A percentile compares a stretch with the other conserved stretches of the same genome.
phyloP scores from a whole-genome alignment of 2,797 vertebrate genomes.

The Yasuhikotakia modesta region DNA sequence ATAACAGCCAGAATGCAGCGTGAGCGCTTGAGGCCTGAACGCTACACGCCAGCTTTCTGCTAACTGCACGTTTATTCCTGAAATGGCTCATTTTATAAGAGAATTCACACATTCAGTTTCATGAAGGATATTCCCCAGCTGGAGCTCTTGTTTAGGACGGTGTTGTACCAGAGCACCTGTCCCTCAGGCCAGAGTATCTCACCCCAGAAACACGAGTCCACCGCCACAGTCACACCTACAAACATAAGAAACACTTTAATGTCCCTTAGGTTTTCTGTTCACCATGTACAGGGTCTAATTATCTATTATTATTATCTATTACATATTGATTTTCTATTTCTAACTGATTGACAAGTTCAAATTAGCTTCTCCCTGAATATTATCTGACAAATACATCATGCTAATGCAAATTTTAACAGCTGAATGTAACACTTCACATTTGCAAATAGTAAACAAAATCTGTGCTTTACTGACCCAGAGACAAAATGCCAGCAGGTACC shows the following conservation, averaged over 20 bases:
- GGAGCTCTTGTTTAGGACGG: constrained; percentile 91
- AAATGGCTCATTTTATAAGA: too few relatives aligned
- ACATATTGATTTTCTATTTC: not conserved
- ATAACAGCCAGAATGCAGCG: too few relatives aligned
- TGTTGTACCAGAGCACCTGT: constrained; percentile 95
- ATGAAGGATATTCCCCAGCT: constrained; percentile 96
- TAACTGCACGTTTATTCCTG: too few relatives aligned
- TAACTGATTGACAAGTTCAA: not conserved
- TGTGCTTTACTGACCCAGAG: constrained; percentile 79
- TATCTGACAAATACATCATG: too few relatives aligned
- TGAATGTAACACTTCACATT: too few relatives aligned
- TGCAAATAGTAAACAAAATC: not conserved
- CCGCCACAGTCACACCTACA: constrained; percentile 83
- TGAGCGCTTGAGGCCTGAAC: too few relatives aligned
- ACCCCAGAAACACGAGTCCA: constrained; percentile 91
- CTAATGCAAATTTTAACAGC: too few relatives aligned
- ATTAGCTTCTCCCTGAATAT: too few relatives aligned
- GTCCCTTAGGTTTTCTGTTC: not conserved
- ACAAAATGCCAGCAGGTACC: constrained; percentile 83
- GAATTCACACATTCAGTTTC: not conserved
- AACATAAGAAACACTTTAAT: not conserved
- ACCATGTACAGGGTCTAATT: not conserved
- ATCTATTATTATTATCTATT: too few relatives aligned
- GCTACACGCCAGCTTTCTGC: too few relatives aligned
- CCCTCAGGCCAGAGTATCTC: constrained; percentile 92